These are phyloP conservation scores for Panorpa germanica DNA, from an alignment of 2,888 invertebrate species.

Conservation along the genomic window DNA sequence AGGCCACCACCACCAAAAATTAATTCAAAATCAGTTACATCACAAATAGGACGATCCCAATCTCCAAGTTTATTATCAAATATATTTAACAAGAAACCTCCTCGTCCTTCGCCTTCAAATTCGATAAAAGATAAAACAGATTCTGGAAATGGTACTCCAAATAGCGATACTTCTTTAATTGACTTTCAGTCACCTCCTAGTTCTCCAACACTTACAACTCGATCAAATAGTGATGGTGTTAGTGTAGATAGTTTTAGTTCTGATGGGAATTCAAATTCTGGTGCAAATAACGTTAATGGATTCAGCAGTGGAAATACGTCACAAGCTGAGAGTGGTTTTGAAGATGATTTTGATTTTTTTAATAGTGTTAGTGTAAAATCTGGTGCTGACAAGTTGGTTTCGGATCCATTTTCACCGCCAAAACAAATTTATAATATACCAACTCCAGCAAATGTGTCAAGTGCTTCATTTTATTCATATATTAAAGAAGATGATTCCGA, in stretches of 20 bases:
- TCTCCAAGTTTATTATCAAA: constrained; percentile 11
- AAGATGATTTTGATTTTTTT: constrained; percentile 62
- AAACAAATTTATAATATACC: constrained; percentile 13
- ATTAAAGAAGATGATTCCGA: constrained; percentile 35
- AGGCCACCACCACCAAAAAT: constrained; percentile 50
- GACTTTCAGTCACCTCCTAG: constrained; percentile 54
- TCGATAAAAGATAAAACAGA: constrained; percentile 17
- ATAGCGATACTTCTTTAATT: constrained; percentile 38
- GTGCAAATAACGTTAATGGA: constrained; percentile 29
- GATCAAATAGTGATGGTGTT: constrained; percentile 54
- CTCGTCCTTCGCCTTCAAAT: constrained; percentile 8
- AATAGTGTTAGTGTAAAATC: constrained; percentile 28
- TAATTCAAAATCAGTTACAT: constrained; percentile 14
- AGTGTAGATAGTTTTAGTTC: constrained; percentile 61
- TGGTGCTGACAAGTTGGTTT: constrained; percentile 25
- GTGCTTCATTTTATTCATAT: background rate
- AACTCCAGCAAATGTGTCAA: constrained; percentile 20
- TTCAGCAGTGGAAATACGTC: constrained; percentile 43
- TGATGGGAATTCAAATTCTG: constrained; percentile 40
- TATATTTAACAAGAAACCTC: constrained; percentile 11
- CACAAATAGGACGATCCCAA: constrained; percentile 17
- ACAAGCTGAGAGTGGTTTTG: constrained; percentile 62
- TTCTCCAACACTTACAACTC: constrained; percentile 53
- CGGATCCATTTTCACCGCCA: constrained; percentile 37
- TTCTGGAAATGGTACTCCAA: constrained; percentile 22